Evolutionary conservation across 2,797 vertebrate species (phyloP), one percentile per base, ranked within the genome.

Genomic region (Lagothrix lagotricha): DNA sequence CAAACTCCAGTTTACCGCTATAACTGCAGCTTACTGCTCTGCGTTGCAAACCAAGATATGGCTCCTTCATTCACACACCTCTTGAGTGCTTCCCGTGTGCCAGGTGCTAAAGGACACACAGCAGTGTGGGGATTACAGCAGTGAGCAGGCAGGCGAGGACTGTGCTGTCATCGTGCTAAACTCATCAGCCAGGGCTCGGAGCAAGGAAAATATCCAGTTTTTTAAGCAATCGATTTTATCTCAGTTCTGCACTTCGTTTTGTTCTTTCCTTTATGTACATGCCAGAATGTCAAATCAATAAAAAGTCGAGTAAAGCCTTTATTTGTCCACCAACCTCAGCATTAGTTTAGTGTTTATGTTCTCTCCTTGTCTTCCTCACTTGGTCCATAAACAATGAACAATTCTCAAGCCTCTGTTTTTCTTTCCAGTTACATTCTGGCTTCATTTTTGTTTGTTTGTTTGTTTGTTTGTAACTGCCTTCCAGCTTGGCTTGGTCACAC

Each of bases 231-330:
- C 61, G 22, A 24, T 77, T 80, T 82, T 87, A 67, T 94, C 7
- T 22, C 12, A 36, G 67, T 44, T 84, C 50, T 73, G 72, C 52
- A 52, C 17, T 41, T 76, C 57, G 50, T 58, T 50, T 89, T 39
- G 7, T 4, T 48, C 39, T 52, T 84, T 90, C 80, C 7, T 92
- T 70, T 50, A 12, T 67, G 14, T 24, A 54, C 20, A 24, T 48
- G 12, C 4, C 67, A 79, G 76, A 41, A 90, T 76, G 22, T 58
- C 70, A 87, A 90, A 87, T 33, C 11, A 77, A 83, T 11, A 50
- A 33, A 96, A 95, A 90, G 30, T 26, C 9, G 5, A 79, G 41
- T 87, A 14, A 84, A 91, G n/a, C 15, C 24, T 94, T 48, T 11
- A 7, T 52, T 8, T 76, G 41, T 84, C 12, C 5, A 52, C 6